Evolutionary conservation across 2,888 invertebrate species (phyloP), one percentile per base, ranked within the genome.

Genomic region (Clunio marinus): DNA sequence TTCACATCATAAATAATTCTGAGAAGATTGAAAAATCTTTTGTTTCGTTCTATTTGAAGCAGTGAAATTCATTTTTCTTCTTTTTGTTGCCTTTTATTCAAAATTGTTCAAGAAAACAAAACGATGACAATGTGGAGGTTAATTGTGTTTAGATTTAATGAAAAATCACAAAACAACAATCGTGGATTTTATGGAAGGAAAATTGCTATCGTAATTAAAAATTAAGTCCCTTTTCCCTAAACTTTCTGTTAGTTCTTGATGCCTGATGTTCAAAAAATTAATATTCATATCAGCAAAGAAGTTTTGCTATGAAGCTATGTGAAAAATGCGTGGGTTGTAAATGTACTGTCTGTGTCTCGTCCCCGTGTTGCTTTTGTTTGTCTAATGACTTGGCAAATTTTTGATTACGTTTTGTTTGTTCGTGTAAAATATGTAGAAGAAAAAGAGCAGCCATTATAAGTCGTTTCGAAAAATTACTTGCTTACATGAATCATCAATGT

Each of bases 1-100:
- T 57, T 57, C 57, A 57, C 57, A 57, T 57, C 57, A 57, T 57
- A 57, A 57, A 57, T 57, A 57, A 27, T 57, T 57, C 57, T 15
- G 4, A 5, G 32, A 4, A 8, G 22, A 57, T 15, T 27, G 27
- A 57, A 27, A 25, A 27, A 27, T 57, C n/a, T 57, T 45, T 57
- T 57, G 25, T 57, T 57, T 27, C 32, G 4, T 32, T 32, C 20
- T 51, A 8, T 51, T 51, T 17, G 15, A 20, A 41, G 15, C n/a
- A 41, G 15, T 15, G 15, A 41, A 41, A n/a, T 41, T 41, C 41
- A 10, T 41, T n/a, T n/a, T n/a, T n/a, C n/a, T n/a, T n/a, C n/a
- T 10, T 41, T 41, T 15, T n/a, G n/a, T n/a, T n/a, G n/a, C n/a
- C n/a, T n/a, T n/a, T n/a, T n/a, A n/a, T n/a, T n/a, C n/a, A n/a